These are phyloP conservation scores for Neria commutata DNA, from an alignment of 2,888 invertebrate species.

Conservation along the genomic window DNA sequence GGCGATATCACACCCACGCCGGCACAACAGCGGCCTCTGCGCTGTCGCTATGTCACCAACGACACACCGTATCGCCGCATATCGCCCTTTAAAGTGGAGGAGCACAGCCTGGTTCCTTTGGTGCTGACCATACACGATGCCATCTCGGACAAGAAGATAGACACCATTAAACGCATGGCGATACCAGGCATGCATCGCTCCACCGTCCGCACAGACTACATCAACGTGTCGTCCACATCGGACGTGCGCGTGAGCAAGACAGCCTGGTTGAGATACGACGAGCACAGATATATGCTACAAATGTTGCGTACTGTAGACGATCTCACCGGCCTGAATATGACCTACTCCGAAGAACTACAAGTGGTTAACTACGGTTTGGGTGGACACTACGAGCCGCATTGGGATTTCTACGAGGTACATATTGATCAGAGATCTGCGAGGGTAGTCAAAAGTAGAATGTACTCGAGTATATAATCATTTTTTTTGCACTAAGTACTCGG, in stretches of 20 bases:
- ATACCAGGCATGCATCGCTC: conserved; percentile 63
- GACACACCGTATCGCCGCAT: conserved; percentile 35
- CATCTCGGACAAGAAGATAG: conserved; percentile 65
- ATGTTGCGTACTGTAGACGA: conserved; percentile 74
- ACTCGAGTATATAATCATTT: no score
- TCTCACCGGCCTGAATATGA: conserved; percentile 67
- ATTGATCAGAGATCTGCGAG: background rate
- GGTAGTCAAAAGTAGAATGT: no score
- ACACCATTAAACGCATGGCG: conserved; percentile 65
- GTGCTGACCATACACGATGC: conserved; percentile 67
- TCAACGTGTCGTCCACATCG: conserved; percentile 77
- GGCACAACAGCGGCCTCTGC: conserved; percentile 41
- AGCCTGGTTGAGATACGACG: conserved; percentile 63
- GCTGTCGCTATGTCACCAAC: conserved; percentile 44
- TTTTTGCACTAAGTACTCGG: no score
- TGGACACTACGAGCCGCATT: conserved; percentile 99
- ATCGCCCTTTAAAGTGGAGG: conserved; percentile 64
- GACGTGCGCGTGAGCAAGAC: conserved; percentile 75
- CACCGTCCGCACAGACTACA: conserved; percentile 73
- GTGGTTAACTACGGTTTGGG: conserved; percentile 98
- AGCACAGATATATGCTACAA: conserved; percentile 41
- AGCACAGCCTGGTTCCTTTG: conserved; percentile 63
- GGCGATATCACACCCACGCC: conserved; percentile 42
- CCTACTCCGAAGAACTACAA: conserved; percentile 86
- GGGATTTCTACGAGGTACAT: conserved; percentile 69